Percentiles rank a stretch among this genome's conserved stretches.
These are phyloP conservation scores for Zootermopsis nevadensis DNA, from an alignment of 2,888 invertebrate genomes.

Conservation along the genomic window DNA sequence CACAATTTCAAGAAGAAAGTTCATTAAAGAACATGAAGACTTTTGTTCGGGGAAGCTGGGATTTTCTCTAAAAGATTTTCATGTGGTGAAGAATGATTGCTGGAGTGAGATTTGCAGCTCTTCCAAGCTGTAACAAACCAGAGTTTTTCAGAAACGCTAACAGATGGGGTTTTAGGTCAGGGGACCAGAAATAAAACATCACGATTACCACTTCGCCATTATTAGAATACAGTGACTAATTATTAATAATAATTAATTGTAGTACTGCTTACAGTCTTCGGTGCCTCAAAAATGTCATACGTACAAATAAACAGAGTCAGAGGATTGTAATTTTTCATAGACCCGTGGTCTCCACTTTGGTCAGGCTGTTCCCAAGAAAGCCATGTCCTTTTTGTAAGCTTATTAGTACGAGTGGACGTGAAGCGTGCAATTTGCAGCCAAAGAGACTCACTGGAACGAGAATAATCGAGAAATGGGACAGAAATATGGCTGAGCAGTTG, in stretches of 20 bases:
- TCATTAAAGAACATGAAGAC: conserved; percentile 43
- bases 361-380: not conserved
- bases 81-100: not conserved
- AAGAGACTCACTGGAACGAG: conserved; percentile 32
- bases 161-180: too few species aligned
- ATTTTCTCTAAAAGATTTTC: not conserved
- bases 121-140: not conserved
- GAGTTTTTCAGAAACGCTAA: too few species aligned
- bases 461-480: conserved; percentile 38
- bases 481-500: conserved; percentile 7
- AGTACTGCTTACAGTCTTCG: too few species aligned
- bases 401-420: conserved; percentile 25
- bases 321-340: not conserved
- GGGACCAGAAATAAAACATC: too few species aligned
- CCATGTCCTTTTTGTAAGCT: conserved; percentile 5
- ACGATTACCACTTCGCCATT: too few species aligned
- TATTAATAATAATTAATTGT: too few species aligned
- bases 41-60: conserved; percentile 23
- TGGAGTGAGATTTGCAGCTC: conserved; percentile 12
- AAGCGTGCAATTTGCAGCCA: conserved; percentile 34
- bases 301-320: too few species aligned
- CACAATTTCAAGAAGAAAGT: conserved; percentile 41
- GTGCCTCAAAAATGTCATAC: too few species aligned
- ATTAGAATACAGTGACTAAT: too few species aligned
- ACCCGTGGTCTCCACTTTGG: not conserved